A percentile compares a stretch with the other conserved stretches of the same genome.
phyloP scores from a whole-genome alignment of 2,797 vertebrate genomes.

The Anguilla marmorata region DNA sequence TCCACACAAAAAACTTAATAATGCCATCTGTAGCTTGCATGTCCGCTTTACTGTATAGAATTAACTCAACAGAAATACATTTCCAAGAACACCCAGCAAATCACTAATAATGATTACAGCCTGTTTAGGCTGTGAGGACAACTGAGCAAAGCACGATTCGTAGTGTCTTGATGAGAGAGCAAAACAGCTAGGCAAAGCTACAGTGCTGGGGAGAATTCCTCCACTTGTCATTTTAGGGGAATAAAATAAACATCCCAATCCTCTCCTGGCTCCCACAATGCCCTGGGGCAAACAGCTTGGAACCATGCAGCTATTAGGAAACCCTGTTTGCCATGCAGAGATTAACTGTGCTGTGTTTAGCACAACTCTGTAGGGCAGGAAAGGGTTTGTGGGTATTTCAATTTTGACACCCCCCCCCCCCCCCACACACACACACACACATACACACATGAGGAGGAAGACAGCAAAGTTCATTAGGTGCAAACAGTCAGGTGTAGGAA shows the following conservation, averaged over 20 bases:
- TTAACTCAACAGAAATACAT: background rate
- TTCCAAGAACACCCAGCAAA: background rate
- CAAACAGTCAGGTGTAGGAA: conserved; percentile 19
- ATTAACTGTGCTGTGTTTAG: background rate
- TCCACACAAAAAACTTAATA: conserved; percentile 32
- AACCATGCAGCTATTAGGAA: background rate
- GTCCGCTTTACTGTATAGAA: conserved; percentile 22
- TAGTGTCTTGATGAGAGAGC: background rate
- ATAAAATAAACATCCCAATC: background rate
- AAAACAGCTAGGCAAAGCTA: background rate
- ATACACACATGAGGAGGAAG: conserved; percentile 39
- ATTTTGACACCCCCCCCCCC: background rate
- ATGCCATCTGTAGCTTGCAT: conserved; percentile 32
- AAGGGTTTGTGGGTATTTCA: background rate
- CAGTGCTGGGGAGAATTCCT: background rate
- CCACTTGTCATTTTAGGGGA: background rate
- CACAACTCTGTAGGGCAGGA: background rate
- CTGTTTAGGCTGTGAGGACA: background rate
- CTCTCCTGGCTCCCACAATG: background rate
- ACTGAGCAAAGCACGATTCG: background rate
- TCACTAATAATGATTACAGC: background rate
- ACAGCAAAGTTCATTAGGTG: conserved; percentile 29
- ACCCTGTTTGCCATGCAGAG: background rate
- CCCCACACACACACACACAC: too few species aligned
- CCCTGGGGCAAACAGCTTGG: background rate